These are phyloP conservation scores for Seladonia tumulorum DNA, from an alignment of 2,888 invertebrate species.

Conservation along the genomic window DNA sequence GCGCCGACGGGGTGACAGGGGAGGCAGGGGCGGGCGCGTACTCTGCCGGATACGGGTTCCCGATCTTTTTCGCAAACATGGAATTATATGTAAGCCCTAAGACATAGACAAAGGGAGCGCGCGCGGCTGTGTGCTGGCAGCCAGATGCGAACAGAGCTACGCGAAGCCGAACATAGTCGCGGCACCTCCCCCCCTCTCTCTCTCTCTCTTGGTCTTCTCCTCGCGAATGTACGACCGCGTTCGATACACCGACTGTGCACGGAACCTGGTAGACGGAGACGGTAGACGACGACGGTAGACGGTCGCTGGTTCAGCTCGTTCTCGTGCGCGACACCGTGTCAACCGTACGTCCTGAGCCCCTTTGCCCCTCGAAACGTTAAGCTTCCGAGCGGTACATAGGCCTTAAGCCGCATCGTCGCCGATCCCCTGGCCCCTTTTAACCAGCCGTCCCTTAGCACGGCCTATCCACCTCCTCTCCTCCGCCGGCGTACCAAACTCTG, in stretches of 20 bases:
- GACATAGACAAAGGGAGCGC: constrained; percentile 83
- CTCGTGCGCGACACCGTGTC: constrained; percentile 39
- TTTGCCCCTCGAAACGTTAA: constrained; percentile 74
- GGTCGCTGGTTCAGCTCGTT: constrained; percentile 14
- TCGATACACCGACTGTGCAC: constrained; percentile 42
- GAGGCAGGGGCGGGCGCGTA: constrained; percentile 53
- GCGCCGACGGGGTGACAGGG: constrained; percentile 84
- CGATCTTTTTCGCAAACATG: constrained; percentile 87
- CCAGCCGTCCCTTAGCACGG: constrained; percentile 41
- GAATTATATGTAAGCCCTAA: constrained; percentile 89
- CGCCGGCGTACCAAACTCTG: neutral
- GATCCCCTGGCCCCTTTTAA: constrained; percentile 60
- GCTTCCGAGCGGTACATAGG: constrained; percentile 79
- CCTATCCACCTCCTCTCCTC: neutral
- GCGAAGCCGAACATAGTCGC: constrained; percentile 14
- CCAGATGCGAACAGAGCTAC: constrained; percentile 18
- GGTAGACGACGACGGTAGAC: neutral
- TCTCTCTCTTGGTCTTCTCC: neutral
- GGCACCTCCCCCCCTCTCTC: neutral
- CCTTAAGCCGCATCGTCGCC: constrained; percentile 82
- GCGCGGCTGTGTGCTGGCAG: constrained; percentile 28
- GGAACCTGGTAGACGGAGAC: constrained; percentile 17
- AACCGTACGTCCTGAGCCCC: constrained; percentile 63
- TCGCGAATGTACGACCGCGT: constrained; percentile 19
- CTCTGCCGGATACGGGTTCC: constrained; percentile 72